phyloP scores from a whole-genome alignment of 2,888 invertebrate species.

The Leptopterna dolabrata region DNA sequence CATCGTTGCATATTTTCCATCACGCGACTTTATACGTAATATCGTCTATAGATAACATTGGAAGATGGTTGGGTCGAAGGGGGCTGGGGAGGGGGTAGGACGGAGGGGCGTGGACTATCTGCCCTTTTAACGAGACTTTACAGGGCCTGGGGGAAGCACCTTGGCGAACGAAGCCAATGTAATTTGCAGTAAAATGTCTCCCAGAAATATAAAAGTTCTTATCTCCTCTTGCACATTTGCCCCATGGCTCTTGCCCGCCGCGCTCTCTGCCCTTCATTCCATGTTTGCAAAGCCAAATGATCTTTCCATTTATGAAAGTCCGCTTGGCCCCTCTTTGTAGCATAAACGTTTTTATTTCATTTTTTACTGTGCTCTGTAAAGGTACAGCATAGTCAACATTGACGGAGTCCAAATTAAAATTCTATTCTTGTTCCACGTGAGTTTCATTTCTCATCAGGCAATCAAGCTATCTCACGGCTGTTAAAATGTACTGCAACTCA shows the following conservation, averaged over 20 bases:
- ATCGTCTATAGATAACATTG: conserved; percentile 28
- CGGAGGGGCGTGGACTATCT: background rate
- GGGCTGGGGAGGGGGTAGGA: background rate
- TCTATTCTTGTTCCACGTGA: too few relatives aligned
- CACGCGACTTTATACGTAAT: background rate
- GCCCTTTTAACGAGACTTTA: conserved; percentile 42
- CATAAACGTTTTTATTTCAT: background rate
- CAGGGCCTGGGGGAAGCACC: conserved; percentile 45
- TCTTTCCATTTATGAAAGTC: conserved; percentile 35
- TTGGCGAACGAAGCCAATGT: conserved; percentile 37
- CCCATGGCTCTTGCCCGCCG: conserved; percentile 40
- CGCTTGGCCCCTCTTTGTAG: background rate
- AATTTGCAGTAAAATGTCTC: conserved; percentile 56
- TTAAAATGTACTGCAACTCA: too few relatives aligned
- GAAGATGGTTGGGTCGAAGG: background rate
- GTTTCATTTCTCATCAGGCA: too few relatives aligned
- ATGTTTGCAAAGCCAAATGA: conserved; percentile 30
- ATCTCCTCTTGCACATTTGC: conserved; percentile 48
- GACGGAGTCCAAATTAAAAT: too few relatives aligned
- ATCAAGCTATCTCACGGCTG: too few relatives aligned
- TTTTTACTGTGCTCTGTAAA: background rate
- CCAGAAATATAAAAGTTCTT: conserved; percentile 56
- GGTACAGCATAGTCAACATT: too few relatives aligned
- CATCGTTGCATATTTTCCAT: background rate
- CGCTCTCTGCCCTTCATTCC: conserved; percentile 25